Conservation (phyloP, 2,113 vertebrate species). For the Dipodomys stephensi region DNA sequence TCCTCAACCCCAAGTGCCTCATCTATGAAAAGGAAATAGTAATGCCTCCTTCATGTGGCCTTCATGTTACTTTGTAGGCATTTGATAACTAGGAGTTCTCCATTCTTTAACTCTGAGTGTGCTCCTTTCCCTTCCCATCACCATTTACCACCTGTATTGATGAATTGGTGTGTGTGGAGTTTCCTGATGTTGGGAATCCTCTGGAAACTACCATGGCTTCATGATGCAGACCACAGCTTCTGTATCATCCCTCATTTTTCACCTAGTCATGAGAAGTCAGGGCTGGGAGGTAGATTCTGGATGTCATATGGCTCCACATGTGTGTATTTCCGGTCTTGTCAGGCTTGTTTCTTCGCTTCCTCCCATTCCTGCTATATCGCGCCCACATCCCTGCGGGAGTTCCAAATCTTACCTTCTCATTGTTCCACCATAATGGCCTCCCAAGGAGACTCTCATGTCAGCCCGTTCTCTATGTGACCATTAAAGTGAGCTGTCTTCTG, state of each 20-base stretch:
- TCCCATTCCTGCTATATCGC: neutral
- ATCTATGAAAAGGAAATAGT: neutral
- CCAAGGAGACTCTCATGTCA: neutral
- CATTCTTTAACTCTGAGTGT: neutral
- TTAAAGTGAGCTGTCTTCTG: neutral
- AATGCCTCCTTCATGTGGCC: neutral
- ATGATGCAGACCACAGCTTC: neutral
- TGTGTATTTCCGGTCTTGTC: neutral
- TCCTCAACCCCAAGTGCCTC: neutral
- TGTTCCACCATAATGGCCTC: no score
- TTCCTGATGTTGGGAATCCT: neutral
- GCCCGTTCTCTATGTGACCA: neutral
- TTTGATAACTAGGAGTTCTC: neutral
- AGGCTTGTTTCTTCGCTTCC: neutral
- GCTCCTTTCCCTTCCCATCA: neutral
- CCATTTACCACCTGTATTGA: neutral
- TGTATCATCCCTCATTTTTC: neutral
- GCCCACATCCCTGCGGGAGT: no score
- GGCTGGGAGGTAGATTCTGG: neutral
- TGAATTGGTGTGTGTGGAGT: neutral
- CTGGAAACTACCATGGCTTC: neutral
- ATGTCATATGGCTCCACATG: neutral
- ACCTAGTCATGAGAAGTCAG: neutral
- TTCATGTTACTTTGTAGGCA: neutral
- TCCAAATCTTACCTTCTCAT: neutral